phyloP scores from a whole-genome alignment of 2,797 vertebrate genomes.

The Ceyx erithaca region DNA sequence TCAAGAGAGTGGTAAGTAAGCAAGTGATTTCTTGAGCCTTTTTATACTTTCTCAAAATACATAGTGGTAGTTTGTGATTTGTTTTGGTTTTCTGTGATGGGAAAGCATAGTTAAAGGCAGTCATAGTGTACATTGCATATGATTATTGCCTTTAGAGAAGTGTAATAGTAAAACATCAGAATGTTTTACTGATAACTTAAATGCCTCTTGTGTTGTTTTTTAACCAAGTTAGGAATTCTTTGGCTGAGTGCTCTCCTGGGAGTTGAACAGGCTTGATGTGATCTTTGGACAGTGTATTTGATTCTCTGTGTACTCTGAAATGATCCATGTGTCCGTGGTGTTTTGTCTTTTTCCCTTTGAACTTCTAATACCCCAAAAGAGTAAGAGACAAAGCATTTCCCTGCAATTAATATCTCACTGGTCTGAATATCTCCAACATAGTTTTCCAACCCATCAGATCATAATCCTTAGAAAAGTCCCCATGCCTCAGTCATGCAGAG shows the following conservation, averaged over 20 bases:
- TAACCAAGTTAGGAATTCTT: background rate
- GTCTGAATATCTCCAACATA: background rate
- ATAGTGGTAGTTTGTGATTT: background rate
- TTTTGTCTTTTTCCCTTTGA: slow-evolving; percentile 3
- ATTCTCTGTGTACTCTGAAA: background rate
- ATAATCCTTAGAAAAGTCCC: slow-evolving; percentile 21
- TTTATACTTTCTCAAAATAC: background rate
- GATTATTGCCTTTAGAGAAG: background rate
- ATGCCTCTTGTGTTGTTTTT: background rate
- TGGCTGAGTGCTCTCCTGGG: background rate
- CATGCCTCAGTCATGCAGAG: background rate
- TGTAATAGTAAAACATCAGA: background rate
- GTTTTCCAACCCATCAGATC: slow-evolving; percentile 21
- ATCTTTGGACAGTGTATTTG: background rate
- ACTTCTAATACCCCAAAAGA: slow-evolving; percentile 1
- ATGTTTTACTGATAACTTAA: background rate
- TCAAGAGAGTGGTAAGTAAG: slow-evolving; percentile 31
- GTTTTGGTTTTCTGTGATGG: background rate
- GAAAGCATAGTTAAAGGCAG: background rate
- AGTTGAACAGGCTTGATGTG: background rate
- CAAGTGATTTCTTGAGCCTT: slow-evolving; percentile 1
- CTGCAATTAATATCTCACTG: slow-evolving; percentile 1
- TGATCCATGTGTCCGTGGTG: background rate
- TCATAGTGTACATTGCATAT: background rate
- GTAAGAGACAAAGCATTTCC: background rate